Evolutionary conservation across 2,888 invertebrate species (phyloP), one percentile per base, ranked within the genome.

Genomic region (Serripes groenlandicus): DNA sequence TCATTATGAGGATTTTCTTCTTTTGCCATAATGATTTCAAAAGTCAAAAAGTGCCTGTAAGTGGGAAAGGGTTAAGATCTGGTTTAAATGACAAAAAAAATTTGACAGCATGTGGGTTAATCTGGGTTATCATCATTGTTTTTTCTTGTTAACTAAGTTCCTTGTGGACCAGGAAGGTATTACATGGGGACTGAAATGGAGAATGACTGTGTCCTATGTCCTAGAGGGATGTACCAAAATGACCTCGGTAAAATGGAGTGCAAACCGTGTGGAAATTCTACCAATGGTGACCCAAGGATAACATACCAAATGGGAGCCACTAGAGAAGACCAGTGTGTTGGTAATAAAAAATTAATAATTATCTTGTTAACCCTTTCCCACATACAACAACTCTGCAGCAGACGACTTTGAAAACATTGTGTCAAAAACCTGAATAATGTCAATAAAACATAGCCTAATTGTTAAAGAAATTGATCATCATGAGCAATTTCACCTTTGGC

Each of bases 181-280:
- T 66, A 66, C 28, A 42, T 11, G 15, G 66, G 42, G 28, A 37
- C 66, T 23, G 18, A n/a, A 42, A 35, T 35, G 23, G 66, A 42
- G 21, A 42, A 42, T 26, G 66, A 42, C 5, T 92, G 92, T 86
- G 66, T 84, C 54, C 68, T 83, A 58, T 92, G 92, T 78, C 49
- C 81, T 1, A 28, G 87, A 23, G 91, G 91, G 9, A 71, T 52
- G 32, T 92, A 89, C 78, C 91, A 91, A 75, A 56, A 87, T 21
- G n/a, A 52, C 23, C 21, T 66, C 7, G 89, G 78, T 1, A 79
- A 87, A 68, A 83, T 80, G 15, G 23, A 28, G 23, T 90, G 90
- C 77, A 77, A 72, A 28, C 32, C 75, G 0, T 90, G 90, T 78
- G 62, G 56, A 26, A 69, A 62, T 37, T 75, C 71, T 11, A 21